A percentile compares a stretch with the other conserved stretches of the same genome.
phyloP scores from a whole-genome alignment of 2,888 invertebrate genomes.

The Cloeon dipterum region DNA sequence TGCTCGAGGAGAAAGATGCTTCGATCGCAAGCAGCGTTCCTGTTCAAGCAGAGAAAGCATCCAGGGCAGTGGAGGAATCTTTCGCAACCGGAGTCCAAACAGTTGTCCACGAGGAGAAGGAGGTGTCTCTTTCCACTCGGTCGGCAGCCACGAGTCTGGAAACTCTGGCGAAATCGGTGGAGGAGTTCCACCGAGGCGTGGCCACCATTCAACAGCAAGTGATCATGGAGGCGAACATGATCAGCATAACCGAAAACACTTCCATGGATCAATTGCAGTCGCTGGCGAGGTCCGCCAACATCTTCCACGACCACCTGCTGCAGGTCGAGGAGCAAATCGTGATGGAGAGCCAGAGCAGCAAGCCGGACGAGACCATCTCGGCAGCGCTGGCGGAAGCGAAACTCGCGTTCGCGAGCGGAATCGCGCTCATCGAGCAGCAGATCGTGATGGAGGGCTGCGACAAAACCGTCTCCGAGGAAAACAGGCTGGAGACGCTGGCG shows the following conservation, averaged over 20 bases:
- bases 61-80: not conserved
- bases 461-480: conserved; percentile 11
- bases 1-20: conserved; percentile 2
- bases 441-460: conserved; percentile 10
- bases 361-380: conserved; percentile 1
- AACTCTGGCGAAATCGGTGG: conserved; percentile 19
- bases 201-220: conserved; percentile 7
- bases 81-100: not conserved
- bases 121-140: conserved; percentile 13
- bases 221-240: conserved; percentile 2
- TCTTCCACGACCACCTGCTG: conserved; percentile 4
- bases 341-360: conserved; percentile 3
- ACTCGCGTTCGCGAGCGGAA: conserved; percentile 16
- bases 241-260: conserved; percentile 20
- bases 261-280: conserved; percentile 6
- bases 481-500: conserved; percentile 15
- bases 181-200: conserved; percentile 21
- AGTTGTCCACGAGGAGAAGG: conserved; percentile 1
- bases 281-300: conserved; percentile 6
- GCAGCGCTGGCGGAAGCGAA: conserved; percentile 14
- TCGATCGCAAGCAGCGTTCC: too few species aligned
- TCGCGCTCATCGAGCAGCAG: conserved; percentile 14
- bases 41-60: not conserved
- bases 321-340: conserved; percentile 5
- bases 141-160: conserved; percentile 11